Conservation (phyloP, 2,888 invertebrate genomes). For the Drosophila anceps region DNA sequence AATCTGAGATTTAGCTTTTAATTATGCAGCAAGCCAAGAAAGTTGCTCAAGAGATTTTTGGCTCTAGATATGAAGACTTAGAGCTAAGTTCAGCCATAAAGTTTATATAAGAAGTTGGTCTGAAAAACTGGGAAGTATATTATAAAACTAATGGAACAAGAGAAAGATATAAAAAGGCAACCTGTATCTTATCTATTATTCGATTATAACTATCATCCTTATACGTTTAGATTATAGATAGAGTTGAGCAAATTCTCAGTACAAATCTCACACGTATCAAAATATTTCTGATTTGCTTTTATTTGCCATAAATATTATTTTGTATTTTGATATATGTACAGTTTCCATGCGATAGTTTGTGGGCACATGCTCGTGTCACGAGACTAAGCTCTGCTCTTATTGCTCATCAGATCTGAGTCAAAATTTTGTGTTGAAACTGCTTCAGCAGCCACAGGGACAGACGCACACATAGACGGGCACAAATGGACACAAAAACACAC, state of each 20-base stretch:
- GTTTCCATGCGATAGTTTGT: background rate
- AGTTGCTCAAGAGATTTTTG: too few species aligned
- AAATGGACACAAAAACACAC: slow-evolving; percentile 9
- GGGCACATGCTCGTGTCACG: background rate
- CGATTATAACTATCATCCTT: background rate
- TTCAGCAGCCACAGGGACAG: slow-evolving; percentile 10
- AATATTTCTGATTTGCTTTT: too few species aligned
- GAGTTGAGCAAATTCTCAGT: too few species aligned
- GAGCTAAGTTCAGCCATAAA: background rate
- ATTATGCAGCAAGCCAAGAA: background rate
- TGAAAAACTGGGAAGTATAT: background rate
- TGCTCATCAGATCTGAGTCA: slow-evolving; percentile 17
- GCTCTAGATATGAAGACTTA: background rate
- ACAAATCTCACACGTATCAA: too few species aligned
- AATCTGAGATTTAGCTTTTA: too few species aligned
- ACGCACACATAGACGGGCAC: background rate
- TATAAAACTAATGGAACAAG: too few species aligned
- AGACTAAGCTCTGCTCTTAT: slow-evolving; percentile 1
- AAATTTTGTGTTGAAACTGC: slow-evolving; percentile 14
- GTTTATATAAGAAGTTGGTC: background rate
- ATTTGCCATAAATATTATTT: background rate
- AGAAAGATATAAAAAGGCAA: too few species aligned
- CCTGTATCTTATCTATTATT: too few species aligned
- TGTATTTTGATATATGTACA: background rate
- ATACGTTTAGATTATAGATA: too few species aligned